Evolutionary conservation across 2,113 vertebrate genomes (phyloP).

Genomic region (Octodon degus): DNA sequence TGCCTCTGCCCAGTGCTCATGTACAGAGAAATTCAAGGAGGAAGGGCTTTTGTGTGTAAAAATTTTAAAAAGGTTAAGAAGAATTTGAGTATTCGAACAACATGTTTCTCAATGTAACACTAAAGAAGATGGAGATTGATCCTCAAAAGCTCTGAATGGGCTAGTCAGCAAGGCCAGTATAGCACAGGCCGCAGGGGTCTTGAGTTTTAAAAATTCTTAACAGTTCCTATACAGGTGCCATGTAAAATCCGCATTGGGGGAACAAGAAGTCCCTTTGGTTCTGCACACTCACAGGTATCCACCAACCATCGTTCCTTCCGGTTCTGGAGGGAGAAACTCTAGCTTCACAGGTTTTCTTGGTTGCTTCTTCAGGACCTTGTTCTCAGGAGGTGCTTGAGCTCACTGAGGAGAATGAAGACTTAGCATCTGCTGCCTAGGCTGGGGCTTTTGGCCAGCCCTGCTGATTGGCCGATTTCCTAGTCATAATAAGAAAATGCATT

Average conservation of each 20-base stretch:
- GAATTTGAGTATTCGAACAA: too few species aligned
- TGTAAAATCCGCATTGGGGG: not conserved
- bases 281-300: not conserved
- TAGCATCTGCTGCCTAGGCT: too few species aligned
- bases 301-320: not conserved
- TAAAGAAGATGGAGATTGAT: not conserved
- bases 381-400: not conserved
- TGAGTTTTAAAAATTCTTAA: too few species aligned
- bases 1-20: accelerated
- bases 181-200: not conserved
- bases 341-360: accelerated
- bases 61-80: not conserved
- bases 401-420: accelerated
- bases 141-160: not conserved
- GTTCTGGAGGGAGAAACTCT: accelerated
- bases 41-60: not conserved
- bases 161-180: accelerated
- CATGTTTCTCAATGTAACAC: too few species aligned
- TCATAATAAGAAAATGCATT: not conserved
- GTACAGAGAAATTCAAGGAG: not conserved
- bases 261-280: not conserved
- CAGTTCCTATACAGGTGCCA: not conserved
- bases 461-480: not conserved
- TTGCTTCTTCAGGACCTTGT: not conserved
- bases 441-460: not conserved